phyloP scores from a whole-genome alignment of 2,888 invertebrate species.

The Branchellion lobata region DNA sequence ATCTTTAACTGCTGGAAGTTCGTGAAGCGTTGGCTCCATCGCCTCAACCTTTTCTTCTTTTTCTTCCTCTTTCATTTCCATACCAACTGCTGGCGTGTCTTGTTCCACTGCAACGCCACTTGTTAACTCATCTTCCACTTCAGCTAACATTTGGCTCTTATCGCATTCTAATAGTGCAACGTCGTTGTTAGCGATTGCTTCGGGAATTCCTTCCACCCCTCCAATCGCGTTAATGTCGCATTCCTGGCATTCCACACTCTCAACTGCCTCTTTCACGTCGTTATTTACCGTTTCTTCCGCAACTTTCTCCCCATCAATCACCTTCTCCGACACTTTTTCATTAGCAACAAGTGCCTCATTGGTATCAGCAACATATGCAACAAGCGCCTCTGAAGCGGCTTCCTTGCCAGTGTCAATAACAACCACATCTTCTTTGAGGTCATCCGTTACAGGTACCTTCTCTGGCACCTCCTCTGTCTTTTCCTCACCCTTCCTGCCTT shows the following conservation, averaged over 20 bases:
- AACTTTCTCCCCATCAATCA: neutral
- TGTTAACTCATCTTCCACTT: slow-evolving; percentile 5
- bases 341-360: too few relatives aligned
- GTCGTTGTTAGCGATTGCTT: too few relatives aligned
- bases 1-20: too few relatives aligned
- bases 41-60: neutral
- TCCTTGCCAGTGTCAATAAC: too few relatives aligned
- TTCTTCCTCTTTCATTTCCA: neutral
- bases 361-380: too few relatives aligned
- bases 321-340: neutral
- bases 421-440: neutral
- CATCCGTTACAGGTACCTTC: neutral
- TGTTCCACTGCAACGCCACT: neutral
- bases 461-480: neutral
- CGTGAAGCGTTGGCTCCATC: neutral
- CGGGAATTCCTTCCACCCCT: too few relatives aligned
- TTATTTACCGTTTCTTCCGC: neutral
- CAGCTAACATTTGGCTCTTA: too few relatives aligned
- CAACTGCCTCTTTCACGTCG: slow-evolving; percentile 9
- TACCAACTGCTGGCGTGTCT: too few relatives aligned
- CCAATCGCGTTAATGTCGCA: too few relatives aligned
- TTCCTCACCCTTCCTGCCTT: too few relatives aligned
- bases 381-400: too few relatives aligned
- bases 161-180: too few relatives aligned
- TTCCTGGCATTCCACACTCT: neutral